Base-by-base conservation (phyloP, 2,888 invertebrate genomes). In the Ochropacha duplaris region DNA sequence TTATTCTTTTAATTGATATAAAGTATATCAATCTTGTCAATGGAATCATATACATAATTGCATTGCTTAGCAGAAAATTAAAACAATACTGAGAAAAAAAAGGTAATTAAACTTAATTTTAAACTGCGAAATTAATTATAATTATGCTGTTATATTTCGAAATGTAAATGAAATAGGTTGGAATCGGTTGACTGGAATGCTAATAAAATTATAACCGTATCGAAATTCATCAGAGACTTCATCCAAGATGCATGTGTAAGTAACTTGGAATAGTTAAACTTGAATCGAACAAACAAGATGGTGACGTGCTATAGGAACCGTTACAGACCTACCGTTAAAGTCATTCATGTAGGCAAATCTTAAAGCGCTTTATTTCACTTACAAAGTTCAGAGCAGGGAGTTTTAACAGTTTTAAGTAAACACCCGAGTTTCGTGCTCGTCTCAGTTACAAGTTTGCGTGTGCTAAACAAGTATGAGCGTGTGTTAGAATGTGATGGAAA, bases 341-440 rank as follows among this genome's bases (percentile, higher is more conserved):
- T 50, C 54, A 31, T 36, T 28, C 49, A 56, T 50, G 56, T 51
- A 50, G 57, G 61, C 62, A 71, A 67, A 65, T 68, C 60, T 56
- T 54, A 50, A 39, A 71, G 61, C 67, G 73, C 70, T 74, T 73
- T 76, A 74, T 76, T 74, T 73, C 72, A 71, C 71, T 75, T 72
- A 65, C 58, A 64, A 52, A 72, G 68, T 75, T 71, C 61, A 71
- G 66, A 66, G 57, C 55, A 50, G n/a, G 54, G 62, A 74, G 73
- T 75, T 77, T 74, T 74, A 76, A 72, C 74, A 72, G 73, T 77
- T 79, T 76, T 75, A 69, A 72, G 79, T 78, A 79, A 81, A 73
- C 72, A 68, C 60, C 61, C 50, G 66, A 76, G 72, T 77, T 72
- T 49, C 54, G 54, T 57, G 57, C 61, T 67, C 69, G 68, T 71